Evolutionary conservation across 1,140 invertebrate genomes (phyloP).

Genomic region (Brachionus manjavacas): DNA sequence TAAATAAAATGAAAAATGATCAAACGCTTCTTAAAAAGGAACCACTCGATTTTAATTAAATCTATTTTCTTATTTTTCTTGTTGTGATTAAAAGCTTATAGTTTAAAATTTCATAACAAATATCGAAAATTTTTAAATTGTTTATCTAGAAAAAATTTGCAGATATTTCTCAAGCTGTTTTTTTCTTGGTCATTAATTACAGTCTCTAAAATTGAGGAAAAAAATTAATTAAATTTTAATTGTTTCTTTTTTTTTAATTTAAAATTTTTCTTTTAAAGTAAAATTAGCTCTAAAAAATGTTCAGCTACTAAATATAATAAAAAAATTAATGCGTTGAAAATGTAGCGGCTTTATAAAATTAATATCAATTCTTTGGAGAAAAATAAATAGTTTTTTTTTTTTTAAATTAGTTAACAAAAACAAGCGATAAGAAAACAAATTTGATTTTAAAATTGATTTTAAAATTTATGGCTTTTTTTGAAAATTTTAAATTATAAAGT

Average conservation of each 20-base stretch:
- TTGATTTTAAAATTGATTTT: conserved; percentile 7
- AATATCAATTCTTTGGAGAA: background rate
- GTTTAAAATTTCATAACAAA: background rate
- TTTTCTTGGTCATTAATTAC: too few species aligned
- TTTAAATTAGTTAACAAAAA: background rate
- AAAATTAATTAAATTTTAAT: too few species aligned
- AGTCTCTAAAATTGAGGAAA: too few species aligned
- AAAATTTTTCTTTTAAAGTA: too few species aligned
- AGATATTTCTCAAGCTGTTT: too few species aligned
- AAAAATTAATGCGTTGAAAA: background rate
- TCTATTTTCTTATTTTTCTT: background rate
- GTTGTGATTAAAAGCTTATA: background rate
- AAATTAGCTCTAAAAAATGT: background rate
- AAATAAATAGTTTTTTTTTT: background rate
- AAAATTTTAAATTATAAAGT: background rate
- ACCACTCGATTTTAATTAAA: background rate
- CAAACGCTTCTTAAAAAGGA: background rate
- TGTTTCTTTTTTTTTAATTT: too few species aligned
- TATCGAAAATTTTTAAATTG: background rate
- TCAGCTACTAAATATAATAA: background rate
- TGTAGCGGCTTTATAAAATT: background rate
- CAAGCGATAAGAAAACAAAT: background rate
- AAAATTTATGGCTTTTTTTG: background rate
- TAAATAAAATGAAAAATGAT: background rate
- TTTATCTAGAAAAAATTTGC: background rate